Conservation (phyloP, 37 sponge, comb jelly and placozoan species). For the Crambe crambe region DNA sequence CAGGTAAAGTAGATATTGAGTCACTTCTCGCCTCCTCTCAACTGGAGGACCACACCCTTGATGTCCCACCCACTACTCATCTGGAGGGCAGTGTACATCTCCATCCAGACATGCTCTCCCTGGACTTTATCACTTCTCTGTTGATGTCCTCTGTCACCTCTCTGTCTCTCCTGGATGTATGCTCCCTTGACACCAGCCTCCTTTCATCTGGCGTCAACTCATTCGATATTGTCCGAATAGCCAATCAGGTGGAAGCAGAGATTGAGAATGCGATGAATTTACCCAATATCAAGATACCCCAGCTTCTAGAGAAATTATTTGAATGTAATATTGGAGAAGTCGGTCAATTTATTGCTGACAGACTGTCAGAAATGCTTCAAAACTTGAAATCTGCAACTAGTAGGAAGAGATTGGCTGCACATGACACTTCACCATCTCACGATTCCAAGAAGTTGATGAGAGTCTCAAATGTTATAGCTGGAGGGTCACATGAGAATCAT, state of each 20-base stretch:
- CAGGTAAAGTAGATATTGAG: constrained; percentile 40
- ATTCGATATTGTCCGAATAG: constrained; percentile 56
- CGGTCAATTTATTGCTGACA: not conserved
- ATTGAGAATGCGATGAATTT: not conserved
- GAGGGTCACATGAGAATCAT: not conserved
- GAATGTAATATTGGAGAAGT: not conserved
- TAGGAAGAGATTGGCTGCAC: not conserved
- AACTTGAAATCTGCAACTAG: not conserved
- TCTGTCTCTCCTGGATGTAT: not conserved
- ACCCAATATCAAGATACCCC: not conserved
- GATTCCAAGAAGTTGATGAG: not conserved
- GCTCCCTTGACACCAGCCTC: constrained; percentile 10
- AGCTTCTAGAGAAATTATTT: constrained; percentile 22
- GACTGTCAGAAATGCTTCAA: not conserved
- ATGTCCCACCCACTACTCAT: not conserved
- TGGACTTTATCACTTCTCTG: constrained; percentile 1
- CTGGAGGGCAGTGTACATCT: no score
- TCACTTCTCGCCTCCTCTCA: not conserved
- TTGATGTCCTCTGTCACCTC: not conserved
- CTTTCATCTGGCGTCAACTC: constrained; percentile 43
- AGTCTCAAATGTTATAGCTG: not conserved
- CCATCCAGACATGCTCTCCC: not conserved
- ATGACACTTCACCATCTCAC: not conserved
- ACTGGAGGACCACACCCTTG: not conserved
- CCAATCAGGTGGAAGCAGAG: constrained; percentile 12